phyloP scores from a whole-genome alignment of 2,113 vertebrate genomes.

The Paedocypris sp. region DNA sequence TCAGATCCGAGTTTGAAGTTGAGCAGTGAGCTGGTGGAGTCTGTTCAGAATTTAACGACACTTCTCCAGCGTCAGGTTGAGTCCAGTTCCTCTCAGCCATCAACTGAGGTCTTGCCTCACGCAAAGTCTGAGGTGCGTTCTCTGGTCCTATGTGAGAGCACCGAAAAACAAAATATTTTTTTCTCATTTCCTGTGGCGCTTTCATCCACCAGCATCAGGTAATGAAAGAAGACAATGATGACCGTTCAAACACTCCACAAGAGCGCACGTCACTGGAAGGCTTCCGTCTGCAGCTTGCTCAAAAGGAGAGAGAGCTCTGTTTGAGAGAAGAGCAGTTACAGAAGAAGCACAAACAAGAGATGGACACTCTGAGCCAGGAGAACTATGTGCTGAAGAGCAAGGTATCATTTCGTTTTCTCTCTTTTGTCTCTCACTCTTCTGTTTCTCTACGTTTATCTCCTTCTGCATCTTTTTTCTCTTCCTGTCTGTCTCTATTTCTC shows the following conservation, averaged over 20 bases:
- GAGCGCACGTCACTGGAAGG: constrained; percentile 53
- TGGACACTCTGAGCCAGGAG: constrained; percentile 68
- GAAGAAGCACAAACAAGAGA: constrained; percentile 58
- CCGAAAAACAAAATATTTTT: background rate
- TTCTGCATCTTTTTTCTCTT: no score
- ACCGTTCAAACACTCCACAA: constrained; percentile 24
- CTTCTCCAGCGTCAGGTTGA: constrained; percentile 50
- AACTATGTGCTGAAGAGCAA: constrained; percentile 81
- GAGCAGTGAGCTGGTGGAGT: constrained; percentile 63
- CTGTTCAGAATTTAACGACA: constrained; percentile 50
- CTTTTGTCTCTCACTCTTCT: no score
- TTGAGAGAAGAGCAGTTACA: constrained; percentile 52
- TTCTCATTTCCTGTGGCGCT: background rate
- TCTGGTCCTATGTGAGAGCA: background rate
- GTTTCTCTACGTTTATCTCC: background rate
- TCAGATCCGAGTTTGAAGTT: constrained; percentile 34
- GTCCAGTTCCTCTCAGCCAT: constrained; percentile 14
- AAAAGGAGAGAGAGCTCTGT: constrained; percentile 60
- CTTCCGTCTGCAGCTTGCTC: constrained; percentile 56
- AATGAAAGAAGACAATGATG: background rate
- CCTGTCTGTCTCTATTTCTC: no score
- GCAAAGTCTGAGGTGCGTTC: constrained; percentile 5
- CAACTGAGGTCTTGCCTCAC: background rate
- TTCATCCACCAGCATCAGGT: background rate
- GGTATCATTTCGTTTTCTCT: constrained; percentile 54